Evolutionary conservation across 1,140 invertebrate species (phyloP), one percentile per base, ranked within the genome.

Genomic region (Caenorhabditis brenneri): DNA sequence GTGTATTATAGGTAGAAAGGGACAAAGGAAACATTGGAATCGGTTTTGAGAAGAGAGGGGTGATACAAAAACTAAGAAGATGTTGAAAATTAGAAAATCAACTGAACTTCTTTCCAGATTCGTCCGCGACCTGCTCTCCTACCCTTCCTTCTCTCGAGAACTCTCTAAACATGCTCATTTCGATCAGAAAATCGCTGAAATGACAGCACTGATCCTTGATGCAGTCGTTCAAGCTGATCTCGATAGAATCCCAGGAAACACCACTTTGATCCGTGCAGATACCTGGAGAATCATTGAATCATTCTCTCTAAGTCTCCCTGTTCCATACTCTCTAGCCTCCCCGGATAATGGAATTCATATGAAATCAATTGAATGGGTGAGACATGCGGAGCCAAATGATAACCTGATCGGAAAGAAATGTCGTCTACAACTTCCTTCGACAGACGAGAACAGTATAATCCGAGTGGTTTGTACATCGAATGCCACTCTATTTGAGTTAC

Each of bases 171-270:
- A 42, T 39, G 84, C 84, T 42, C 79, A 81, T 39, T 85, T 85
- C 36, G 84, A 85, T 55, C 84, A 81, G 27, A 85, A 79, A n/a
- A 82, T 85, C 15, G 84, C 84, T 22, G 65, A 85, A 53, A 74
- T 84, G 42, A 65, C 82, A 19, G 69, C 65, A 9, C 29, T 46
- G 0, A 80, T 85, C 16, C 51, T 85, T 24, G 84, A 85, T 22
- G n/a, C 84, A 15, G 53, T 85, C 3, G 33, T 81, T 7, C 51
- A 55, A 49, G 48, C 69, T 3, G 60, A 85, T 27, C 36, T 81
- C 1, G 80, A 80, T 15, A 58, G 55, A 6, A 46, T 85, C 2
- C 79, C 55, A 15, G 84, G 79, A 36, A 85, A 85, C 49, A 55
- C 80, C 15, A 78, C 84, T n/a, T 12, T 81, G 48, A n/a, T 84